Conservation (phyloP, 2,797 vertebrate genomes). For the Aythya fuligula region DNA sequence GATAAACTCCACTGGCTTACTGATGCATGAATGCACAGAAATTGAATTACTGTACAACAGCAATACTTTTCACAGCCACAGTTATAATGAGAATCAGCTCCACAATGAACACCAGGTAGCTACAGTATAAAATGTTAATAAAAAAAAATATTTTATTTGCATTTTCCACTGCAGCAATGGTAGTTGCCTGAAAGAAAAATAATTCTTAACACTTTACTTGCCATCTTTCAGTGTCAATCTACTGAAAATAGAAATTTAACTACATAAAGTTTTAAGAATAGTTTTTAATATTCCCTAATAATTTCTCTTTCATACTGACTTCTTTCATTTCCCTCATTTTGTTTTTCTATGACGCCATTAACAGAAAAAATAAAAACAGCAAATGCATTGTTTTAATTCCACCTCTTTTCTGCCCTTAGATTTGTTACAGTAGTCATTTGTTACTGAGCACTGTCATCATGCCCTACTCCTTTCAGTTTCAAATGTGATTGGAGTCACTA, state of each 20-base stretch:
- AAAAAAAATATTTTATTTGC: conserved; percentile 54
- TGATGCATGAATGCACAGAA: conserved; percentile 83
- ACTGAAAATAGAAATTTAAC: neutral
- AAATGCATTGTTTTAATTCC: neutral
- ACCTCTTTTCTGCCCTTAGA: neutral
- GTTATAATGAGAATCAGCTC: conserved; percentile 81
- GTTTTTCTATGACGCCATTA: neutral
- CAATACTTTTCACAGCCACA: conserved; percentile 84
- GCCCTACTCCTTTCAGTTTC: neutral
- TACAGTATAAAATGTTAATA: conserved; percentile 60
- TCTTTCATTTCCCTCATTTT: neutral
- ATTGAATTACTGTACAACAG: conserved; percentile 91
- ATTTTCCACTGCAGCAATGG: conserved; percentile 47
- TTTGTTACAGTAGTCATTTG: neutral
- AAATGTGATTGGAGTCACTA: neutral
- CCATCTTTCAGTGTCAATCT: conserved; percentile 36
- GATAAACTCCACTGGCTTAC: conserved; percentile 86
- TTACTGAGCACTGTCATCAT: neutral
- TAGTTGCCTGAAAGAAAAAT: conserved; percentile 56
- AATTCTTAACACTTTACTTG: conserved; percentile 55
- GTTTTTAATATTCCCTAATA: neutral
- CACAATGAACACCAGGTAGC: conserved; percentile 73
- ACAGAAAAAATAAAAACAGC: neutral
- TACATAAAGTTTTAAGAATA: neutral
- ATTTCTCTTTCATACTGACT: neutral